Conservation (phyloP, 2,888 invertebrate species). For the Drosophila affinis region DNA sequence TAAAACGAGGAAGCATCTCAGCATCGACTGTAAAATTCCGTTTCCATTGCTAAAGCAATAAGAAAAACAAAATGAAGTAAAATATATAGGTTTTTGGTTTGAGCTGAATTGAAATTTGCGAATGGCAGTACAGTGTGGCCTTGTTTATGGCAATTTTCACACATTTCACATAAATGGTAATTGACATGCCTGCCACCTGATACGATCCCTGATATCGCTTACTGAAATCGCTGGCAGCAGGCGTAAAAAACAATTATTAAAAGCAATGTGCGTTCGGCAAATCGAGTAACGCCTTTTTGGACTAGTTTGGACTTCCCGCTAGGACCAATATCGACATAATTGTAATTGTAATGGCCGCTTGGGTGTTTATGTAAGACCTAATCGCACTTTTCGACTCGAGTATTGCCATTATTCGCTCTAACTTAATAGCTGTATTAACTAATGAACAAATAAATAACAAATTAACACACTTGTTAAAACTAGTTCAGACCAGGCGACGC, state of each 20-base stretch:
- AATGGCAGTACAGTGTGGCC: constrained; percentile 7
- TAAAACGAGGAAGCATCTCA: neutral
- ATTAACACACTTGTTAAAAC: constrained; percentile 13
- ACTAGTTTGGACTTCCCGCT: constrained; percentile 69
- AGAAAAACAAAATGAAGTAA: neutral
- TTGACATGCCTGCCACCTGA: constrained; percentile 28
- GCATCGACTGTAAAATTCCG: neutral
- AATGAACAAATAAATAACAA: constrained; percentile 25
- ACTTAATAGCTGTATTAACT: constrained; percentile 7
- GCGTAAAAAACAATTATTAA: constrained; percentile 46
- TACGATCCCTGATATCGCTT: constrained; percentile 4
- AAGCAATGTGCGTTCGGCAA: constrained; percentile 29
- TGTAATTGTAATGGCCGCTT: neutral
- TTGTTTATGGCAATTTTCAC: constrained; percentile 61
- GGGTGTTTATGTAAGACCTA: constrained; percentile 13
- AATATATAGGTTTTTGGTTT: constrained; percentile 15
- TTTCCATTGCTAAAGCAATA: neutral
- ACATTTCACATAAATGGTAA: constrained; percentile 56
- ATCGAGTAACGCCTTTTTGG: constrained; percentile 22
- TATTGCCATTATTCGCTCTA: neutral
- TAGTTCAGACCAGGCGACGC: constrained; percentile 18
- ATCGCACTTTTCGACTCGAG: neutral
- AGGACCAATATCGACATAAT: constrained; percentile 18
- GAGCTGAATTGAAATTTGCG: constrained; percentile 9
- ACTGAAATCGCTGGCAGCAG: constrained; percentile 26